Percentiles rank a stretch among this genome's conserved stretches.
These are phyloP conservation scores for Trachelus stipa DNA, from an alignment of 2,888 invertebrate genomes.

Conservation along the genomic window DNA sequence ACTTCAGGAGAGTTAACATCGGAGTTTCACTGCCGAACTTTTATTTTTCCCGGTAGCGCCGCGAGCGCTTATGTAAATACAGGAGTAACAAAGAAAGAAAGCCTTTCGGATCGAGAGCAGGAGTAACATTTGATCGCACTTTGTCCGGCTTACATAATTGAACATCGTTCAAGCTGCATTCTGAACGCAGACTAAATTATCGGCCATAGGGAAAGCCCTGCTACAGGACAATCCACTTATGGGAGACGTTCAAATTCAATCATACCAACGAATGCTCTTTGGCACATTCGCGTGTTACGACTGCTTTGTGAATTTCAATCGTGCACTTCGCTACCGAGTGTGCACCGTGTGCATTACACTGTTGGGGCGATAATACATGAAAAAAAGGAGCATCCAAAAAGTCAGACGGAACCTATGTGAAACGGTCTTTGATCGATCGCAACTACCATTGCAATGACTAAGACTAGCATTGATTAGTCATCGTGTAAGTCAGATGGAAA, in stretches of 20 bases:
- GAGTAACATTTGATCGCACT: conserved; percentile 2
- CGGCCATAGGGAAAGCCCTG: conserved; percentile 10
- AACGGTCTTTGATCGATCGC: neutral
- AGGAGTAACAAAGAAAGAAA: neutral
- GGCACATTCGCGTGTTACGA: neutral
- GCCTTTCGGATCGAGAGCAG: neutral
- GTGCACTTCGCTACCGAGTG: neutral
- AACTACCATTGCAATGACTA: neutral
- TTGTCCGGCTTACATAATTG: conserved; percentile 10
- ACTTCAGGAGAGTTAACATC: neutral
- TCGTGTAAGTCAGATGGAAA: conserved; percentile 6
- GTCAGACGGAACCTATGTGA: neutral
- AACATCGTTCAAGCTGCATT: neutral
- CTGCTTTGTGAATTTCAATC: neutral
- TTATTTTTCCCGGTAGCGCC: neutral
- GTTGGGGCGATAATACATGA: neutral
- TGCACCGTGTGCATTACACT: neutral
- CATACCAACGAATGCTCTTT: neutral
- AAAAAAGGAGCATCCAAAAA: neutral
- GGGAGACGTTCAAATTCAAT: neutral
- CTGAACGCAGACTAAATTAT: neutral
- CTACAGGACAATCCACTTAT: conserved; percentile 6
- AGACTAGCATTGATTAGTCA: neutral
- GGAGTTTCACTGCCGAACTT: neutral
- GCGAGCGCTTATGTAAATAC: neutral